Conservation (phyloP, 2,888 invertebrate genomes). For the Papilio elwesi region DNA sequence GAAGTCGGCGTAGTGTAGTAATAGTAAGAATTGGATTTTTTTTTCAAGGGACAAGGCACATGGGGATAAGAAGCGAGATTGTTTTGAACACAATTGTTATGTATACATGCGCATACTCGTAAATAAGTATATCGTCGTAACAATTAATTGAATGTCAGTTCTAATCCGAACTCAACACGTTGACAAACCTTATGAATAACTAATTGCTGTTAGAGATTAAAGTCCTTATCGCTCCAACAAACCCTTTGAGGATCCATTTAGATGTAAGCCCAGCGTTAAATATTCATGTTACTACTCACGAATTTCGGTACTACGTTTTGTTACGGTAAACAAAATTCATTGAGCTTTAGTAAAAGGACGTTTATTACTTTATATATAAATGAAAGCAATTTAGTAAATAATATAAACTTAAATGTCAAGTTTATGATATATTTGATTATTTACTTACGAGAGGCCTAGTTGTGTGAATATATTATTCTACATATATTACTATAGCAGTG, state of each 20-base stretch:
- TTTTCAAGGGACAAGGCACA: no score
- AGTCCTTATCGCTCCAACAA: constrained; percentile 28
- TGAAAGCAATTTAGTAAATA: background rate
- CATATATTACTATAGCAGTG: no score
- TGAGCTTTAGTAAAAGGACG: constrained; percentile 13
- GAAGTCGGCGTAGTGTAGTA: no score
- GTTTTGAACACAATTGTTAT: background rate
- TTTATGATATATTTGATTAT: background rate
- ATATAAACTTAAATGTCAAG: background rate
- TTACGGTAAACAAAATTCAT: constrained; percentile 18
- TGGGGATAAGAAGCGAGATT: no score
- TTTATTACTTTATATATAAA: background rate
- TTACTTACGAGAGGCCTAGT: background rate
- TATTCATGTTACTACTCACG: constrained; percentile 24
- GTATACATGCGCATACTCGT: no score
- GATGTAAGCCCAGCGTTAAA: constrained; percentile 23
- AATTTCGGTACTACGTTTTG: constrained; percentile 10
- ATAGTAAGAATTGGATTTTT: no score
- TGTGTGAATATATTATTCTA: no score
- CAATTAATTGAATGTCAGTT: constrained; percentile 26
- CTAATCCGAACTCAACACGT: constrained; percentile 23
- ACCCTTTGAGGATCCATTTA: constrained; percentile 28
- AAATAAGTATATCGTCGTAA: background rate
- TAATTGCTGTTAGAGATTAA: constrained; percentile 31
- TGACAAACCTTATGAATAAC: constrained; percentile 29